Base-by-base conservation (phyloP, 2,888 invertebrate genomes). In the Euplexia lucipara region DNA sequence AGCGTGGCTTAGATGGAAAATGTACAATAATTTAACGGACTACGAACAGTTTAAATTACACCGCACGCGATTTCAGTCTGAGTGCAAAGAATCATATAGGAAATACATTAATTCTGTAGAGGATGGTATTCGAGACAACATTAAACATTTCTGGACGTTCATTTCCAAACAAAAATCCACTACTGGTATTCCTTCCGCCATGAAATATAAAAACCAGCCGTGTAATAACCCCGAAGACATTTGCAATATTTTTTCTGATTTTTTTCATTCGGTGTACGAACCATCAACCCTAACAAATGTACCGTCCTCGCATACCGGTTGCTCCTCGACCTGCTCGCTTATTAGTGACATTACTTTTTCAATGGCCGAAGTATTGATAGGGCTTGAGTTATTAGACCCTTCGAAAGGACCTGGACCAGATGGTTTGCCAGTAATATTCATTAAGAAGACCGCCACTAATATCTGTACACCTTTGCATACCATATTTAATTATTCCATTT, bases 91-190 rank as follows among this genome's bases (percentile, higher is more conserved):
- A 26, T 41, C 37, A 5, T 52, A 52, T 12, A 52, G 26, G 16
- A 39, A 52, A 39, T 52, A 39, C 16, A 52, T 52, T 41, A 41
- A 10, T 12, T 53, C 41, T 18, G 41, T 53, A 8, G 41, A 53
- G 30, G 41, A 53, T 18, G 30, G 41, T 53, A 53, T 53, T 30
- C 53, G 30, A 18, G 30, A 53, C 7, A 41, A 53, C 18, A 14
- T 53, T 9, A 42, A 41, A 53, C 30, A 41, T 10, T 42, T 49
- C 30, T 41, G 18, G 53, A 41, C 41, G 16, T 41, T 41, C 30
- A 42, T 53, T 16, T 39, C 53, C 6, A 41, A 41, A n/a, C 30
- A 41, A 26, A 53, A 53, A 53, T 41, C 16, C 30, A 16, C 30
- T 10, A 18, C 16, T 53, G 53, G 16, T 14, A 49, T 49, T 35